Conservation (phyloP, 92 coral and sea anemone genomes). For the Heliopora coerulea region DNA sequence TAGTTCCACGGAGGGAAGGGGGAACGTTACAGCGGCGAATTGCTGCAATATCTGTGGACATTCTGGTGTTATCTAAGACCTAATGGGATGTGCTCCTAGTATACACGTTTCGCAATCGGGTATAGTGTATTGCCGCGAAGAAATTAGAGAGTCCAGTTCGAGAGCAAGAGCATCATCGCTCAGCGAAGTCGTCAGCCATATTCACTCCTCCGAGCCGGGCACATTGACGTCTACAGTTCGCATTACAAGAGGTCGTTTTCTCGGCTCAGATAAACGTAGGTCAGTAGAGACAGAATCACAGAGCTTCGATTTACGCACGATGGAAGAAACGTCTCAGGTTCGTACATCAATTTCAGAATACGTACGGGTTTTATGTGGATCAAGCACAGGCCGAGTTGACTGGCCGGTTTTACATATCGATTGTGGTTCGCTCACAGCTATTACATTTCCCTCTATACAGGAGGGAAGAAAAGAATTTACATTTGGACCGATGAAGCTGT, state of each 20-base stretch:
- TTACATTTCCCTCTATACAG: constrained; percentile 51
- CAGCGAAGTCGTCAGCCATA: constrained; percentile 99
- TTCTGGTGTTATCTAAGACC: constrained; percentile 18
- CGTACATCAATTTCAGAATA: constrained; percentile 1
- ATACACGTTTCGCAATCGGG: constrained; percentile 99
- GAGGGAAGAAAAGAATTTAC: constrained; percentile 81
- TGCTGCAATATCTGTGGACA: constrained; percentile 27
- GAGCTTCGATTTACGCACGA: constrained; percentile 81
- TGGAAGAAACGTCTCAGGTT: constrained; percentile 90
- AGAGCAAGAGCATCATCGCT: constrained; percentile 94
- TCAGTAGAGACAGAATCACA: constrained; percentile 97
- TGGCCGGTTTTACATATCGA: not conserved
- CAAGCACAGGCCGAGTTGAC: not conserved
- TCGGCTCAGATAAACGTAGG: constrained; percentile 80
- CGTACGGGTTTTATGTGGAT: not conserved
- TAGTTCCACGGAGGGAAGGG: constrained; percentile 4
- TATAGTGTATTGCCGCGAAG: constrained; percentile 88
- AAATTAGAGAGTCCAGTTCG: constrained; percentile 93
- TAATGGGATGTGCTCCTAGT: constrained; percentile 99
- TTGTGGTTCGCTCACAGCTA: constrained; percentile 15
- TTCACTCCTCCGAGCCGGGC: constrained; percentile 95
- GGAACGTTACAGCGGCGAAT: constrained; percentile 12
- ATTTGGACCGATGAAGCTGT: constrained; percentile 96
- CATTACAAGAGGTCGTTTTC: constrained; percentile 77
- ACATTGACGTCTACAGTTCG: constrained; percentile 89